These are phyloP conservation scores for Melanotaenia boesemani DNA, from an alignment of 2,797 vertebrate species.

Conservation along the genomic window DNA sequence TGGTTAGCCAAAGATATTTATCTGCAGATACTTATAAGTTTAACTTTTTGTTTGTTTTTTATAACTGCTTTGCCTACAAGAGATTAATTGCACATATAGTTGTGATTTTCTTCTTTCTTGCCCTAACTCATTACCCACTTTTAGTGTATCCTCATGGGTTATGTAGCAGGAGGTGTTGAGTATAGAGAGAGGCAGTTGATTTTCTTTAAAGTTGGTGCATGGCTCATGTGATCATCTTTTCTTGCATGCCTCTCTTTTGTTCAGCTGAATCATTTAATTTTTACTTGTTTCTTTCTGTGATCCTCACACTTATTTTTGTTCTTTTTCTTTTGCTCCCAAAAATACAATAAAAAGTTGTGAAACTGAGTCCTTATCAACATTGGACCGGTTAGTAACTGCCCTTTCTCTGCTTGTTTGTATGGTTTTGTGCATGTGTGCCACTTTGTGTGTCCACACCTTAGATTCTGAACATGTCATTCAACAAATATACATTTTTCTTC, in stretches of 20 bases:
- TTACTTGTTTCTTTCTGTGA: conserved; percentile 91
- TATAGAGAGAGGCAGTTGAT: conserved; percentile 21
- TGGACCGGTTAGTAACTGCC: conserved; percentile 99
- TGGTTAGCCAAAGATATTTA: conserved; percentile 7
- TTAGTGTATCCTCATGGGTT: conserved; percentile 26
- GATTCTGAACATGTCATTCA: conserved; percentile 69
- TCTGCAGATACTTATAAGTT: neutral
- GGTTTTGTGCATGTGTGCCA: conserved; percentile 75
- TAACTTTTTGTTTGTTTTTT: conserved; percentile 7
- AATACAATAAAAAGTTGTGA: conserved; percentile 95
- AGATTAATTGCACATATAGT: neutral
- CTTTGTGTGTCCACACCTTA: conserved; percentile 74
- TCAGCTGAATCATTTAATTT: conserved; percentile 84
- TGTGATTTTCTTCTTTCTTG: conserved; percentile 6
- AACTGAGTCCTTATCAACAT: conserved; percentile 99
- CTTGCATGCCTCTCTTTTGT: conserved; percentile 85
- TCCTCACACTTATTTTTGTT: conserved; percentile 93
- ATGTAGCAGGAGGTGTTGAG: conserved; percentile 12
- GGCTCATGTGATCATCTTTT: conserved; percentile 83
- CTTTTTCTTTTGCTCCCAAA: conserved; percentile 94
- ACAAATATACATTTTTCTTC: conserved; percentile 40
- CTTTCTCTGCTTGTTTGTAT: conserved; percentile 80
- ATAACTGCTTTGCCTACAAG: neutral
- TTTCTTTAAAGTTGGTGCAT: conserved; percentile 77
- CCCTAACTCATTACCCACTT: neutral